Conservation (phyloP, 2,113 vertebrate genomes). For the Jaculus jaculus region DNA sequence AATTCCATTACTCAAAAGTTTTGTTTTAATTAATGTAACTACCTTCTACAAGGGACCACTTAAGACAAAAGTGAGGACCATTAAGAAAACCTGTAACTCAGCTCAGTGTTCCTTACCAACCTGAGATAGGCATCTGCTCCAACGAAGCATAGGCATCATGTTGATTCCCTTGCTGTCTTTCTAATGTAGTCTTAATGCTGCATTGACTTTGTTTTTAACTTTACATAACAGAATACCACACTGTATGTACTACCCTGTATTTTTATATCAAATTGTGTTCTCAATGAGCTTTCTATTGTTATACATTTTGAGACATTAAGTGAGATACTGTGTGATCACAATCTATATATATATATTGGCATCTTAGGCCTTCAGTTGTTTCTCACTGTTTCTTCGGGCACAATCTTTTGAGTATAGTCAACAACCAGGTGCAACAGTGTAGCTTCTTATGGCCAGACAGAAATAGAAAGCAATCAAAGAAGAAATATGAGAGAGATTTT, state of each 20-base stretch:
- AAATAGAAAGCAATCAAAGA: neutral
- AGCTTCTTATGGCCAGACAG: neutral
- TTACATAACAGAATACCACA: neutral
- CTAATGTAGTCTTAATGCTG: neutral
- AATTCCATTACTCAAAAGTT: neutral
- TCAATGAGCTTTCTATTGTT: neutral
- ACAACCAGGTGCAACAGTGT: neutral
- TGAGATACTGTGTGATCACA: neutral
- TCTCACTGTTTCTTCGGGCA: neutral
- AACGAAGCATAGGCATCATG: neutral
- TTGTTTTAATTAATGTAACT: neutral
- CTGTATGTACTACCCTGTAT: neutral
- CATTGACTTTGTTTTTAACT: conserved; percentile 9
- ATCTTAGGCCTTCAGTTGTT: neutral
- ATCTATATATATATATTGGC: neutral
- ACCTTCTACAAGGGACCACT: neutral
- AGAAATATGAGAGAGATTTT: neutral
- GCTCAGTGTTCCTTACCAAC: neutral
- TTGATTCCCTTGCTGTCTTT: neutral
- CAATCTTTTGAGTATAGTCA: neutral
- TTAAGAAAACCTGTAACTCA: neutral
- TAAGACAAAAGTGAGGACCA: neutral
- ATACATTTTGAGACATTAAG: neutral
- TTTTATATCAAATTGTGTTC: neutral
- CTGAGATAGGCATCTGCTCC: neutral